These are phyloP conservation scores for Tridacna crocea DNA, from an alignment of 2,888 invertebrate genomes.

Conservation along the genomic window DNA sequence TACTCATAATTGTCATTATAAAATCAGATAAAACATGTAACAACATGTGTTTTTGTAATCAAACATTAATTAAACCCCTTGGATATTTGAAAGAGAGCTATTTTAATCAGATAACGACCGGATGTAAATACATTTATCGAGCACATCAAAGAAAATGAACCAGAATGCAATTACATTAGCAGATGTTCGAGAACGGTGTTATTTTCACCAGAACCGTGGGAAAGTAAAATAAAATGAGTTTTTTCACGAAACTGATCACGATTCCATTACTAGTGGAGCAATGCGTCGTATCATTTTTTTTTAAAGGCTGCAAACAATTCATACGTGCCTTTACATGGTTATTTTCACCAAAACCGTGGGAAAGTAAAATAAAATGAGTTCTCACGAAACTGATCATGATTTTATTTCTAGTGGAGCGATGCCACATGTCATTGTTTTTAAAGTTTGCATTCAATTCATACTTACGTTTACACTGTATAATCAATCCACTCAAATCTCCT, in stretches of 20 bases:
- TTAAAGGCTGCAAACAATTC: background rate
- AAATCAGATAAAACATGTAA: background rate
- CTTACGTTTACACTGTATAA: conserved; percentile 9
- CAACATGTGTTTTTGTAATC: conserved; percentile 7
- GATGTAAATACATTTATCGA: conserved; percentile 1
- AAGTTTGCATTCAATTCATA: too few relatives aligned
- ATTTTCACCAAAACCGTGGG: conserved; percentile 1
- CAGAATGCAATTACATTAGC: too few relatives aligned
- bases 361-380: background rate
- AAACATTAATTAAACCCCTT: conserved; percentile 1
- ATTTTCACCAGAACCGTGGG: background rate
- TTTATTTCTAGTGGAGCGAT: too few relatives aligned
- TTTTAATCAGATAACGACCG: conserved; percentile 4
- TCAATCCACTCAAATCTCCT: conserved; percentile 15
- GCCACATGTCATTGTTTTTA: too few relatives aligned
- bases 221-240: background rate
- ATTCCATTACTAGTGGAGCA: too few relatives aligned
- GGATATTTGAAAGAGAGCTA: too few relatives aligned
- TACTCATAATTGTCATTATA: background rate
- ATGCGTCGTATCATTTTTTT: too few relatives aligned
- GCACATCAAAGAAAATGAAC: conserved; percentile 2
- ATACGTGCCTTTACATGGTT: too few relatives aligned
- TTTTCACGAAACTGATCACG: background rate
- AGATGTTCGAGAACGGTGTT: too few relatives aligned
- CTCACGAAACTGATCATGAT: background rate